A percentile compares a stretch with the other conserved stretches of the same genome.
These are phyloP conservation scores for Tortrix viridana DNA, from an alignment of 2,888 invertebrate genomes.

Conservation along the genomic window DNA sequence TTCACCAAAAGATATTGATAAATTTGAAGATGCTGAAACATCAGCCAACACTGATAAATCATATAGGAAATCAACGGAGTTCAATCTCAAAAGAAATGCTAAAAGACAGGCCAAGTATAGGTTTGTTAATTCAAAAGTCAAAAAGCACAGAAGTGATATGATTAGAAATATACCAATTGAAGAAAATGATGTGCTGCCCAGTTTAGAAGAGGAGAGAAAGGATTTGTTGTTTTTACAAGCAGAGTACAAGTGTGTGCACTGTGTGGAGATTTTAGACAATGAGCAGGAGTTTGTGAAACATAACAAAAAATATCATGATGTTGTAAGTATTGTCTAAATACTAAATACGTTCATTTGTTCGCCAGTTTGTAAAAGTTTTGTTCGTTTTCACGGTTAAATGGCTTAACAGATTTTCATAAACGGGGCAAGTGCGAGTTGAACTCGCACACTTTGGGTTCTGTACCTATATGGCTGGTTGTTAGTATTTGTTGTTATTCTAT, in stretches of 20 bases:
- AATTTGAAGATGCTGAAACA: not conserved
- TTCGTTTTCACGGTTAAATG: no score
- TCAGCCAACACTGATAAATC: not conserved
- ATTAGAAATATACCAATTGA: constrained; percentile 11
- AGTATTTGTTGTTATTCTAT: no score
- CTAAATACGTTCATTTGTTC: not conserved
- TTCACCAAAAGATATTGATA: not conserved
- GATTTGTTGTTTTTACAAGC: not conserved
- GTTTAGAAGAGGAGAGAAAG: constrained; percentile 17
- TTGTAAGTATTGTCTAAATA: constrained; percentile 10
- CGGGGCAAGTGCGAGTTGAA: no score
- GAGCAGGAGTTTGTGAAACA: constrained; percentile 10
- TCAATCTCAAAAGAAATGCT: constrained; percentile 7
- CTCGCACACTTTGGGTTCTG: no score
- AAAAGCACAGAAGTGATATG: constrained; percentile 17
- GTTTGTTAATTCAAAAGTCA: constrained; percentile 21
- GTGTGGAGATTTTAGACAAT: constrained; percentile 12
- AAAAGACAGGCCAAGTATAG: constrained; percentile 28
- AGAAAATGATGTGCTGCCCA: not conserved
- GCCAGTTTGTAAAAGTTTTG: not conserved
- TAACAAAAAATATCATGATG: constrained; percentile 16
- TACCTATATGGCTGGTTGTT: no score
- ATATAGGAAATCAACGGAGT: constrained; percentile 2
- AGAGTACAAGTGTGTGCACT: constrained; percentile 21
- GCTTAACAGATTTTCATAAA: not conserved